Base-by-base conservation (phyloP, 2,888 invertebrate species). In the Cerastis rubricosa region DNA sequence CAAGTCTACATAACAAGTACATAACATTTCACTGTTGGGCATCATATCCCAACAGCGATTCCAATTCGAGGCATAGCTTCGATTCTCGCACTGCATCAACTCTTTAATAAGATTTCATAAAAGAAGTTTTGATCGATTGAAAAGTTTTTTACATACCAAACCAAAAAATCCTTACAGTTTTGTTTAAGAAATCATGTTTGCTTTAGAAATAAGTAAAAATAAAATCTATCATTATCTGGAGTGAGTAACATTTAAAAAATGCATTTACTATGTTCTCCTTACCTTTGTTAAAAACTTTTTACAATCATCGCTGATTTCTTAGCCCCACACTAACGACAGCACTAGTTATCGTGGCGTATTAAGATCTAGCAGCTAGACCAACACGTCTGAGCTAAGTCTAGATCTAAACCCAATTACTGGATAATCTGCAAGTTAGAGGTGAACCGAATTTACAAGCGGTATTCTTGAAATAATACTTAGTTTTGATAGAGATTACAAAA, bases 341-440 rank as follows among this genome's bases (percentile, higher is more conserved):
- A 64, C 72, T 51, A 76, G 82, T 76, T 81, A 85, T 82, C 85
- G 75, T 47, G n/a, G 71, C 71, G 63, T 85, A 74, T 83, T 81
- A 86, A 73, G 72, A 49, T 67, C 78, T 71, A 65, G 64, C 65
- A 49, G 74, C 76, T 81, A 83, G 80, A 71, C 66, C 45, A 74
- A 25, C 35, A 51, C 11, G 17, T 64, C 65, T 80, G 29, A 74
- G 59, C 72, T 73, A 57, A 68, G 68, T 68, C 76, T 85, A 79
- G 67, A 85, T 80, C 77, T 77, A 70, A 80, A 76, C 78, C 69
- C 65, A 76, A 86, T 86, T 85, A 88, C 77, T 43, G 64, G 47
- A 76, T 87, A 79, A 86, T 72, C 80, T 76, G 51, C 45, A 71
- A 71, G 75, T 75, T 80, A 77, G 57, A 67, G 47, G 54, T 68